Evolutionary conservation across 2,888 invertebrate species (phyloP).

Genomic region (Aphidius colemani): DNA sequence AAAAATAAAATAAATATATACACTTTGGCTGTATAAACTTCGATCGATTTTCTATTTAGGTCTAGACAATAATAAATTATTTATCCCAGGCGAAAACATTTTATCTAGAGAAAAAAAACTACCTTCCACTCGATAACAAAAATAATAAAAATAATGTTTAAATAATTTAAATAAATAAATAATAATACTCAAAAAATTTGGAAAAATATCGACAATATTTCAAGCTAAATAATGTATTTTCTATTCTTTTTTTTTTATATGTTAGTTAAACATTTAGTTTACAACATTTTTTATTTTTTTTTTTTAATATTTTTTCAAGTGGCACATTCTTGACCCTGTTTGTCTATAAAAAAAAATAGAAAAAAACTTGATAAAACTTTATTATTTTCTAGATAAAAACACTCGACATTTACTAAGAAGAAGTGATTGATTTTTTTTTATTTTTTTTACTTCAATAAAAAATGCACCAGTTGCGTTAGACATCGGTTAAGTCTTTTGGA

Average conservation of each 20-base stretch:
- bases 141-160: not conserved
- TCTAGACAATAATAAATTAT: no score
- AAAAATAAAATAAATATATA: no score
- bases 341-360: constrained; percentile 4
- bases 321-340: constrained; percentile 28
- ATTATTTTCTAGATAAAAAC: not conserved
- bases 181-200: not conserved
- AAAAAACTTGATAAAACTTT: constrained; percentile 8
- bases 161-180: constrained; percentile 1
- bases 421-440: not conserved
- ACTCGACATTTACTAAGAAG: not conserved
- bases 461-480: no score
- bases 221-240: no score
- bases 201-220: not conserved
- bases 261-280: no score
- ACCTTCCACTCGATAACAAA: no score
- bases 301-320: constrained; percentile 26
- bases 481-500: constrained; percentile 5
- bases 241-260: no score
- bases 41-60: no score
- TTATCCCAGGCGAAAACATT: not conserved
- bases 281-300: no score
- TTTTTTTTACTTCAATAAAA: not conserved
- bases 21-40: no score
- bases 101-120: not conserved